Base-by-base conservation (phyloP, 2,888 invertebrate genomes). In the Andricus quercusramuli region DNA sequence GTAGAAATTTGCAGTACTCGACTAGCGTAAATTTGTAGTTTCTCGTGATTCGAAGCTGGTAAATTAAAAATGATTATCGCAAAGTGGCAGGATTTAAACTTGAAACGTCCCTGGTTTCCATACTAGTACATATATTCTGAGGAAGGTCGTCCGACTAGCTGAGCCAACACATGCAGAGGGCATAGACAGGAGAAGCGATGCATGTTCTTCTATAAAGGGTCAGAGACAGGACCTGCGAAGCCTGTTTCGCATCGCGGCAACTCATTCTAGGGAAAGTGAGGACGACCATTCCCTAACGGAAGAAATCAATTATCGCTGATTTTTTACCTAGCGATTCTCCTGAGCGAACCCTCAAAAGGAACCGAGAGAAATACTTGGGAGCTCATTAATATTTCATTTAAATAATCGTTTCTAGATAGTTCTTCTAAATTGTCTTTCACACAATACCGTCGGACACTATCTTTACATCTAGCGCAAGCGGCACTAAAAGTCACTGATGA, bases 211-310 rank as follows among this genome's bases (percentile, higher is more conserved):
- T 84, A 82, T 83, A 80, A 84, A 82, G 82, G 84, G 82, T 83
- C 82, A 77, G 80, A 83, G 68, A 62, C 79, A 81, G 82, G 82
- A 83, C 83, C 84, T 68, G 83, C 68, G 29, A 76, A 83, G 78
- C 85, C 82, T 81, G 85, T 84, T 85, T 85, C 80, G 78, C 80
- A 83, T 79, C 76, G 78, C 79, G 76, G 78, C 78, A 81, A 77
- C 80, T 83, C 82, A 83, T 83, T 85, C 85, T 83, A 83, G 79
- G 83, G 83, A 83, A 82, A 85, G 83, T 82, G 79, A 74, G 74
- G 62, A 62, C 25, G 15, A 20, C 74, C 25, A 68, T 68, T 44
- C 68, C 68, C 47, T 20, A 68, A 47, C 68, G 74, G 74, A 62
- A 77, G 77, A 65, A 77, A 77, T 64, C 77, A 77, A 77, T 77